Evolutionary conservation across 2,888 invertebrate genomes (phyloP).

Genomic region (Carcina quercana): DNA sequence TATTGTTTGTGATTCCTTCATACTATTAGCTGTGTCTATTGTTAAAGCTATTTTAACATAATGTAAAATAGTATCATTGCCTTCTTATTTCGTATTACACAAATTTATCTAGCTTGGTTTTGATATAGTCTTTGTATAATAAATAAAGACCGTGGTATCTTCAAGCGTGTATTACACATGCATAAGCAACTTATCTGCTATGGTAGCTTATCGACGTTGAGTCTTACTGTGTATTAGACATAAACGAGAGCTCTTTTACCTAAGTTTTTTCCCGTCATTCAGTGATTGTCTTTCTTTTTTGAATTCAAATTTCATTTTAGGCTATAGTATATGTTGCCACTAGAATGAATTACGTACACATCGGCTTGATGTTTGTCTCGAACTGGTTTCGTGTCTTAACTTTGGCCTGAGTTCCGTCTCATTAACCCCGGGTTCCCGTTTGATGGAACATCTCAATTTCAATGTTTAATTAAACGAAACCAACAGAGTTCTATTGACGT

Average conservation of each 20-base stretch:
- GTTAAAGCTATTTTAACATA: not conserved
- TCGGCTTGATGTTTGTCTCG: not conserved
- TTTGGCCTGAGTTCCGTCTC: constrained; percentile 4
- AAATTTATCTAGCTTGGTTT: not conserved
- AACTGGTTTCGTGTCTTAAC: not conserved
- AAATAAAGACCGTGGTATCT: too few species aligned
- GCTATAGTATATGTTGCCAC: too few species aligned
- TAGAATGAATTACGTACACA: too few species aligned
- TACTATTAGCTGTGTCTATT: constrained; percentile 19
- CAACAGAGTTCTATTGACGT: constrained; percentile 22
- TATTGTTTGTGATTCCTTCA: constrained; percentile 20
- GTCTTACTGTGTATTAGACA: constrained; percentile 15
- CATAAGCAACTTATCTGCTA: not conserved
- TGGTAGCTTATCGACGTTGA: too few species aligned
- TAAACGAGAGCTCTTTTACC: constrained; percentile 21
- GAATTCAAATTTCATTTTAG: too few species aligned
- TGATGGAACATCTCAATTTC: constrained; percentile 7
- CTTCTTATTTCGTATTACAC: too few species aligned
- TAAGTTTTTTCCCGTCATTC: too few species aligned
- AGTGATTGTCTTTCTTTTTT: too few species aligned
- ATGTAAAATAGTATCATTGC: not conserved
- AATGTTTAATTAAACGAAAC: constrained; percentile 7
- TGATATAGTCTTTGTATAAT: not conserved
- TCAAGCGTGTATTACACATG: not conserved
- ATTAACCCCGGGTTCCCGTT: constrained; percentile 2